Percentiles rank a stretch among this genome's conserved stretches.
Conservation (phyloP, 2,888 invertebrate species). For the Hemistola chrysoprasaria region DNA sequence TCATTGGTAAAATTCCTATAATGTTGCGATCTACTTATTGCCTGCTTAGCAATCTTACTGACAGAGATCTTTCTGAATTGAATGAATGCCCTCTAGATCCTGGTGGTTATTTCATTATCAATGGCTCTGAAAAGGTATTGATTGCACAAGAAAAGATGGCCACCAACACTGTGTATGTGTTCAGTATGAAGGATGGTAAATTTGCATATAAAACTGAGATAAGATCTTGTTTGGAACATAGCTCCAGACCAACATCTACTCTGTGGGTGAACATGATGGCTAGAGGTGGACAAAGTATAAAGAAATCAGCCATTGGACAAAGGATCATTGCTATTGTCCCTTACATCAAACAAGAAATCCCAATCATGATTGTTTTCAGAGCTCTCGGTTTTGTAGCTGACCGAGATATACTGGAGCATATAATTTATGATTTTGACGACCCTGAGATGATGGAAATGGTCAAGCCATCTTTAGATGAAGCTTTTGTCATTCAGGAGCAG, state of each 20-base stretch:
- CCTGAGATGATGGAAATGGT: conserved; percentile 99
- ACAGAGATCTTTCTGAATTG: conserved; percentile 99
- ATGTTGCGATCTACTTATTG: conserved; percentile 99
- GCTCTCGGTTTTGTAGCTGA: conserved; percentile 99
- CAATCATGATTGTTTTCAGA: conserved; percentile 99
- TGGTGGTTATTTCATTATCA: conserved; percentile 99
- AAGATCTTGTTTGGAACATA: conserved; percentile 87
- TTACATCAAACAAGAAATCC: conserved; percentile 99
- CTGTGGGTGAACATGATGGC: conserved; percentile 99
- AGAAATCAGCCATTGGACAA: conserved; percentile 99
- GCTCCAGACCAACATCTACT: conserved; percentile 97
- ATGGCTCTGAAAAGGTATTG: conserved; percentile 98
- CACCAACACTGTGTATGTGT: conserved; percentile 99
- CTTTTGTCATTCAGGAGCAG: conserved; percentile 99
- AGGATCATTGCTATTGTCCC: conserved; percentile 98
- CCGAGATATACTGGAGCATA: conserved; percentile 99
- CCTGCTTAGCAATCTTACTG: conserved; percentile 94
- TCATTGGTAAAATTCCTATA: conserved; percentile 97
- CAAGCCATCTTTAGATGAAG: conserved; percentile 99
- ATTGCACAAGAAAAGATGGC: conserved; percentile 99
- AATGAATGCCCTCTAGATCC: conserved; percentile 99
- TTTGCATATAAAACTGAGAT: conserved; percentile 99
- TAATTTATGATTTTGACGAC: conserved; percentile 99
- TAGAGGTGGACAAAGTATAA: conserved; percentile 98
- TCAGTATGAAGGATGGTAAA: conserved; percentile 99